Base-by-base conservation (phyloP, 2,797 vertebrate species). In the Gymnopithys bicolor region DNA sequence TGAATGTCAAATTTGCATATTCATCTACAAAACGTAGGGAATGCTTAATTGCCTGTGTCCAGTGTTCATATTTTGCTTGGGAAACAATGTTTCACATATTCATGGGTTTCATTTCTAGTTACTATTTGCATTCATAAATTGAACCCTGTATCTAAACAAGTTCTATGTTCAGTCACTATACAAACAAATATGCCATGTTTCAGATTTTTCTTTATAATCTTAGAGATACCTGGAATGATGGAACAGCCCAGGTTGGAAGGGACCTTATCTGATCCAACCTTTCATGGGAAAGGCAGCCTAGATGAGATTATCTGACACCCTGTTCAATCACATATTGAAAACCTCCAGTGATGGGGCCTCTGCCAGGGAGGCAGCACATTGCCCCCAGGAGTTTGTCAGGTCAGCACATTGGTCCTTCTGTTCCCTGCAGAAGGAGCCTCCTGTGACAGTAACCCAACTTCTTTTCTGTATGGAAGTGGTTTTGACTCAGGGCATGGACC, bases 1-100 rank as follows among this genome's bases (percentile, higher is more conserved):
- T 96, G 75, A 97, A 97, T 93, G 90, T 92, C 80, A 87, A 41
- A 95, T 96, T 91, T 87, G 75, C 89, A 89, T 95, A 93, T 78
- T 89, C 79, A 66, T 30, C 64, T 79, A 76, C 78, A 85, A 87
- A 76, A 90, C 48, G 18, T 4, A 48, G 39, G 45, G 74, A 90
- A 71, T 81, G 59, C 48, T 93, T 95, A 93, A 93, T 94, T 93
- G 66, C 77, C 49, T 76, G 24, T 79, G 87, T 86, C 89, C 87
- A 48, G 48, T 22, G 11, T 77, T 82, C 17, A 6, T 46, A 35
- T 79, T 93, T 85, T 67, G 19, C 39, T 92, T 75, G 69, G 76
- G 76, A 92, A 93, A 73, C 30, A 76, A 45, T 13, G 11, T 33
- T 30, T 78, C 56, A 69, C 32, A 30, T 58, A 59, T 90, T 76